These are phyloP conservation scores for Baryphthengus martii DNA, from an alignment of 2,113 vertebrate species.

Conservation along the genomic window DNA sequence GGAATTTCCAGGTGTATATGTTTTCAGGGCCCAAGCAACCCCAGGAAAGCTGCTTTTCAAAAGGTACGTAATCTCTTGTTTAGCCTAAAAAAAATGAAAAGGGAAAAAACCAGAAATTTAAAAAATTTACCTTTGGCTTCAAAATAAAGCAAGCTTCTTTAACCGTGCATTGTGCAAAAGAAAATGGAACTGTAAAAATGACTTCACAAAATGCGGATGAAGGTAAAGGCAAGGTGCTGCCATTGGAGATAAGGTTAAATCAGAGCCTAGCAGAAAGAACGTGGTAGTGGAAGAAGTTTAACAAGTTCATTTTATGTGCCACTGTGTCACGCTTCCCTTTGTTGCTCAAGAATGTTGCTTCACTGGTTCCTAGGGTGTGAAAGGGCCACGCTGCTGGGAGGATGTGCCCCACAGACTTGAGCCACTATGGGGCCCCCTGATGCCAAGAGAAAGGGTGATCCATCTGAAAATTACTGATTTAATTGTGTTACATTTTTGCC, in stretches of 20 bases:
- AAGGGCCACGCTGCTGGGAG: conserved; percentile 1
- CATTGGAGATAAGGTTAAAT: not conserved
- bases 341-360: conserved; percentile 57
- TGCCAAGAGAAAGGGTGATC: not conserved
- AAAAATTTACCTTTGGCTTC: not conserved
- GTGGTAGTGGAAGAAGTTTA: conserved; percentile 21
- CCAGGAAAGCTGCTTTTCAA: not conserved
- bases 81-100: not conserved
- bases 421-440: not conserved
- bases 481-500: conserved; percentile 3
- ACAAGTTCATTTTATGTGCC: conserved; percentile 36
- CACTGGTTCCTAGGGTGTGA: conserved; percentile 59
- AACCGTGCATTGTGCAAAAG: not conserved
- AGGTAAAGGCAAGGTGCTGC: not conserved
- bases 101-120: not conserved
- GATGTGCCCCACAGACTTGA: conserved; percentile 13
- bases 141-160: not conserved
- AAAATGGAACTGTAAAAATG: not conserved
- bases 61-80: conserved; percentile 13
- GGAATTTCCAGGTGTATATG: not conserved
- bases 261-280: not conserved
- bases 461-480: not conserved
- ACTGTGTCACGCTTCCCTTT: conserved; percentile 37
- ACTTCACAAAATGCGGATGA: not conserved
- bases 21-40: not conserved